Evolutionary conservation across 1,140 invertebrate species (phyloP).

Genomic region (Gonatopus flavifemur): DNA sequence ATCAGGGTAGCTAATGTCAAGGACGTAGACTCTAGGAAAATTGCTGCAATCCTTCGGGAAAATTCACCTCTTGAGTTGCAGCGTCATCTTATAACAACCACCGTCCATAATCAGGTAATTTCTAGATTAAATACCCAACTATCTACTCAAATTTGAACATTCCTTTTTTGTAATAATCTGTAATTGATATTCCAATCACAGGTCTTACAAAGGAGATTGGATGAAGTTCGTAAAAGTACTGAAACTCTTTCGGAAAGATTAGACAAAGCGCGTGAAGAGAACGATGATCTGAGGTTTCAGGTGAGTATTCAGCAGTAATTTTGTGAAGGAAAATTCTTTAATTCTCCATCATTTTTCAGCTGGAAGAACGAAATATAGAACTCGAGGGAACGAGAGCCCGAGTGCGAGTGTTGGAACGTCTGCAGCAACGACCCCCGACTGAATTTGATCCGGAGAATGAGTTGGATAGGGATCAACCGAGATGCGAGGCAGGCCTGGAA

Average conservation of each 20-base stretch:
- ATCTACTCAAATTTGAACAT: no score
- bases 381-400: constrained; percentile 76
- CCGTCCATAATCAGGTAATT: constrained; percentile 81
- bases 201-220: constrained; percentile 70
- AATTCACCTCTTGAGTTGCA: constrained; percentile 79
- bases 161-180: no score
- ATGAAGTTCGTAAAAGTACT: constrained; percentile 66
- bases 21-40: constrained; percentile 67
- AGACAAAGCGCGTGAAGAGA: constrained; percentile 73
- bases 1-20: constrained; percentile 40
- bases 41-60: constrained; percentile 80
- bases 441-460: constrained; percentile 46
- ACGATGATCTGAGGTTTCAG: constrained; percentile 80
- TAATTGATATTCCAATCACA: no score
- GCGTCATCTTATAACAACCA: constrained; percentile 77
- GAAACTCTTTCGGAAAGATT: constrained; percentile 67
- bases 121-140: neutral
- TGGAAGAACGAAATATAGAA: constrained; percentile 80
- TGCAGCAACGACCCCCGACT: constrained; percentile 45
- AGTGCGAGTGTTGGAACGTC: constrained; percentile 69
- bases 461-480: constrained; percentile 49
- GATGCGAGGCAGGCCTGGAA: constrained; percentile 60
- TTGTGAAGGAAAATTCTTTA: neutral
- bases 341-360: constrained; percentile 62
- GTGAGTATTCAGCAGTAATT: constrained; percentile 50